These are phyloP conservation scores for Gnathonemus echidnorhynchus DNA, from an alignment of 2,113 vertebrate species.

Conservation along the genomic window DNA sequence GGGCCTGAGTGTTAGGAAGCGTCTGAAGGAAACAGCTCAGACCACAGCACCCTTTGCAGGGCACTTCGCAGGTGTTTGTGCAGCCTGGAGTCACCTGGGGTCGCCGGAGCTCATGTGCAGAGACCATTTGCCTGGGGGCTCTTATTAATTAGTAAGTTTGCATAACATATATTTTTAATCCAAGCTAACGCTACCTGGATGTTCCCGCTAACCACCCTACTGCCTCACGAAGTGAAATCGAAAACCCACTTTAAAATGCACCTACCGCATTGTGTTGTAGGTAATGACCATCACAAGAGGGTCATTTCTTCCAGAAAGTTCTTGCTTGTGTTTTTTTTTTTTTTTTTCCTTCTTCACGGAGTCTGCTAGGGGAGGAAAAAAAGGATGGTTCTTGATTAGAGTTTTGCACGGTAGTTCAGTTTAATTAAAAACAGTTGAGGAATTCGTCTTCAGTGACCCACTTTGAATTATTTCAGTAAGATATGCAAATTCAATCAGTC, in stretches of 20 bases:
- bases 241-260: background rate
- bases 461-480: conserved; percentile 13
- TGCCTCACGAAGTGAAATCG: background rate
- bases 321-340: background rate
- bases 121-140: background rate
- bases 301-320: background rate
- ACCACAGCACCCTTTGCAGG: background rate
- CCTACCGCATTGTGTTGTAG: background rate
- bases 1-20: background rate
- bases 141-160: background rate
- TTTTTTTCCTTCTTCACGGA: background rate
- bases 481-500: conserved; percentile 8
- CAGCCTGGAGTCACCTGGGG: background rate
- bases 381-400: background rate
- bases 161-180: background rate
- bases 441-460: conserved; percentile 5
- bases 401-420: background rate
- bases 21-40: background rate
- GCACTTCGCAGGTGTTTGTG: background rate
- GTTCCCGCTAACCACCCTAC: background rate
- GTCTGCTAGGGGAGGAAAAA: background rate
- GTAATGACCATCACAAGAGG: background rate
- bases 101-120: background rate
- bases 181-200: background rate
- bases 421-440: conserved; percentile 11